These are phyloP conservation scores for Drosophila nannoptera DNA, from an alignment of 1,140 invertebrate species.

Conservation along the genomic window DNA sequence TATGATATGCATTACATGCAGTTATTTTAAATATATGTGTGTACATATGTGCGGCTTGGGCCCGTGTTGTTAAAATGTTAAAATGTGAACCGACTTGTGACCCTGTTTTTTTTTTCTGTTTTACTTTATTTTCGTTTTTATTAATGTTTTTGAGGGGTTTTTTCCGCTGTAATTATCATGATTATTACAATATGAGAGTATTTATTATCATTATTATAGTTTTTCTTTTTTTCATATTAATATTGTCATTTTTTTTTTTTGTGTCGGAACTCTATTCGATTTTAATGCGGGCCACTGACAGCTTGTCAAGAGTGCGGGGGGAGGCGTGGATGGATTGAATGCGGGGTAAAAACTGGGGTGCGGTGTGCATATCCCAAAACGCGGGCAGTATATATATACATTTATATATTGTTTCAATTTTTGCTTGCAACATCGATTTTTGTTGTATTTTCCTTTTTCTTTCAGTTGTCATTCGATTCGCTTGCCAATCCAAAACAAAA, in stretches of 20 bases:
- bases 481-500: constrained; percentile 53
- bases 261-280: constrained; percentile 28
- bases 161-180: constrained; percentile 37
- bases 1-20: background rate
- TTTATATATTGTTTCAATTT: constrained; percentile 34
- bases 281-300: constrained; percentile 27
- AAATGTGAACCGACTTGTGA: constrained; percentile 27
- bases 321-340: background rate
- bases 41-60: background rate
- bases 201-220: constrained; percentile 27
- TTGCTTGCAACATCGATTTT: constrained; percentile 46
- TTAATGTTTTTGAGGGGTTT: constrained; percentile 19
- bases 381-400: constrained; percentile 24
- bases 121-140: constrained; percentile 11
- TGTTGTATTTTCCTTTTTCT: constrained; percentile 11
- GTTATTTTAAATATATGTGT: too few relatives aligned
- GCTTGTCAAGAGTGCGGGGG: background rate
- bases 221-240: too few relatives aligned
- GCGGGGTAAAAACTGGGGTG: background rate
- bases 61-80: background rate
- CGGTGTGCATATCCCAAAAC: constrained; percentile 3
- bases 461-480: constrained; percentile 30
- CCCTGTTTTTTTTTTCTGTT: constrained; percentile 26
- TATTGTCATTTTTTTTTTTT: constrained; percentile 21
- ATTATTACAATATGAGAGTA: constrained; percentile 26